Conservation (phyloP, 2,888 invertebrate genomes). For the Scelioninae gen. 1 region DNA sequence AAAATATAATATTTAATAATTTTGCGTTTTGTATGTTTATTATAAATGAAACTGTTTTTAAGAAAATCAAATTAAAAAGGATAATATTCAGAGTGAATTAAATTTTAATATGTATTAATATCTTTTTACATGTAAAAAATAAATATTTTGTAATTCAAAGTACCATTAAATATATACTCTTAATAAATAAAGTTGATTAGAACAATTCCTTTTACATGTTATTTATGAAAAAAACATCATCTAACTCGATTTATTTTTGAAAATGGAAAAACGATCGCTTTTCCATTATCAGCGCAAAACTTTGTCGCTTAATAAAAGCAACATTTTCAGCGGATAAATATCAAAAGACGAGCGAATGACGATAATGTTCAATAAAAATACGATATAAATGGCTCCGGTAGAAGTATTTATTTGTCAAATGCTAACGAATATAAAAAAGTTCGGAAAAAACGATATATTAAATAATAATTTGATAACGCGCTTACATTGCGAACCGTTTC, state of each 20-base stretch:
- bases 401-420: conserved; percentile 46
- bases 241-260: not conserved
- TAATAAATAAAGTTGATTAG: too few species aligned
- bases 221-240: too few species aligned
- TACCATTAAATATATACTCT: too few species aligned
- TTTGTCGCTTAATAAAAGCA: conserved; percentile 40
- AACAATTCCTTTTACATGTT: too few species aligned
- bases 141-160: too few species aligned
- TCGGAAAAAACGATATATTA: conserved; percentile 34
- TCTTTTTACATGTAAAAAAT: too few species aligned
- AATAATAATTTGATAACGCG: conserved; percentile 58
- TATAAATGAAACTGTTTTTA: too few species aligned
- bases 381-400: conserved; percentile 31
- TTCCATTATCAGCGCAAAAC: conserved; percentile 20
- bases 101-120: too few species aligned
- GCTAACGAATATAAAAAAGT: conserved; percentile 41
- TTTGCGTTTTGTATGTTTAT: too few species aligned
- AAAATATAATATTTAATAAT: too few species aligned
- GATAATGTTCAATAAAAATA: conserved; percentile 60
- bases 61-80: too few species aligned
- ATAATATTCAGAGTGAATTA: too few species aligned
- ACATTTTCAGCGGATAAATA: conserved; percentile 46
- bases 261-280: not conserved
- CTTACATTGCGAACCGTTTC: conserved; percentile 18
- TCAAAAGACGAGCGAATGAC: conserved; percentile 46